Evolutionary conservation across 2,113 vertebrate species (phyloP), one percentile per base, ranked within the genome.

Genomic region (Forbesichthys papilliferus): DNA sequence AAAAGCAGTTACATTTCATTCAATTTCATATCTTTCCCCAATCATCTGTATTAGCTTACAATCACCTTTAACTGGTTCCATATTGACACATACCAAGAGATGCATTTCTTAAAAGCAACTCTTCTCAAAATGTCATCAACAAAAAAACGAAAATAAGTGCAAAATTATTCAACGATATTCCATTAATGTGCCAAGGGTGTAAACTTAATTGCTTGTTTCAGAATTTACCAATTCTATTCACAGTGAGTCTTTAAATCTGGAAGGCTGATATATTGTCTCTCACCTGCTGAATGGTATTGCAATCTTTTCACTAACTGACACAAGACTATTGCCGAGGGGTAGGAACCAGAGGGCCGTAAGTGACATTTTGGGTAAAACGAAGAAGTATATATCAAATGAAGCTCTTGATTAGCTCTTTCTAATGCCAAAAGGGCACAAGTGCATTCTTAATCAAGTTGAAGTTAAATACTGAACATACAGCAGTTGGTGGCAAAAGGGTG

Each of bases 131-230:
- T 84, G 79, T 84, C 82, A 84, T 60, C 27, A 54, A 49, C 33
- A 64, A 72, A 81, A 86, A 89, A 86, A 69, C 54, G 77, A 80
- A 84, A 87, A 80, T 82, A 87, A 85, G 84, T 75, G 79, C 42
- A 9, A 73, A 68, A 76, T 78, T 73, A 82, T 63, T 65, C 66
- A 88, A 87, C 86, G 82, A 84, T 75, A 84, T 86, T 86, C 70
- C 82, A 82, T 90, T 80, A 79, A 63, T 5, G 56, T 67, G 49
- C 33, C 49, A 59, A 16, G 55, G 71, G 79, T 79, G 66, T 48
- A 68, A 82, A 62, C 61, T 77, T 88, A 81, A 85, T 85, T 65
- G 75, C 47, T 65, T 74, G 70, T 79, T 87, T 79, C 72, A 64
- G 71, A 80, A 87, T 76, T 66, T 81, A 87, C 82, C 81, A 84